Evolutionary conservation across 2,113 vertebrate species (phyloP).

Genomic region (Ammodytes marinus): DNA sequence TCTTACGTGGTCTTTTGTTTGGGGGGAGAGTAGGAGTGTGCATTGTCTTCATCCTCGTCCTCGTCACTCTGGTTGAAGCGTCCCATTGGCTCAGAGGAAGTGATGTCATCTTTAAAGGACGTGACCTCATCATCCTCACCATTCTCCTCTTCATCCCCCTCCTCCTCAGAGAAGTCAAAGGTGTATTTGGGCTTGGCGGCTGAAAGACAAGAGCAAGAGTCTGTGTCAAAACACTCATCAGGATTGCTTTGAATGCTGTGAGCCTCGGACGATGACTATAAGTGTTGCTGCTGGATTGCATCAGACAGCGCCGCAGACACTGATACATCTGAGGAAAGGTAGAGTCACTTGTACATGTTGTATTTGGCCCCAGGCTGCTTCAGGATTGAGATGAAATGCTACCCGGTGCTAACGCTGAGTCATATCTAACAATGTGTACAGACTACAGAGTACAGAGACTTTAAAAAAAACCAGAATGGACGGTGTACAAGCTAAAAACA

Average conservation of each 20-base stretch:
- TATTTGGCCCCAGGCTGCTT: neutral
- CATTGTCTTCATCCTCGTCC: conserved; percentile 86
- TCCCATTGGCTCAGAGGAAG: conserved; percentile 79
- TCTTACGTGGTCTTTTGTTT: conserved; percentile 81
- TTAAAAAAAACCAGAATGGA: neutral
- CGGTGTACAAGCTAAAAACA: neutral
- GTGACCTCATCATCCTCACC: conserved; percentile 86
- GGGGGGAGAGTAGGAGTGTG: conserved; percentile 84
- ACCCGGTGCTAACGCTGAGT: conserved; percentile 79
- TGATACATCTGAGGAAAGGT: conserved; percentile 8
- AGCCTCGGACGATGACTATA: conserved; percentile 9
- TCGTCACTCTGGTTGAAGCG: conserved; percentile 64
- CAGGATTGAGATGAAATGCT: conserved; percentile 18
- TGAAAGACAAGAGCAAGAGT: conserved; percentile 63
- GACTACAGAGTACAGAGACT: no score
- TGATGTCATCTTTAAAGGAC: conserved; percentile 89
- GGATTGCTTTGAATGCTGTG: neutral
- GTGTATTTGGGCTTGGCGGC: conserved; percentile 98
- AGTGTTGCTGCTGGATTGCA: conserved; percentile 47
- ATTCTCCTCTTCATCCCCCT: conserved; percentile 89
- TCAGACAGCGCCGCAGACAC: conserved; percentile 35
- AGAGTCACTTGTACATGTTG: neutral
- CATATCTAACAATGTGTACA: neutral
- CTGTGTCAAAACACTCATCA: conserved; percentile 2
- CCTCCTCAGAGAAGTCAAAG: conserved; percentile 98